Base-by-base conservation (phyloP, 2,888 invertebrate species). In the Eledona agricola region DNA sequence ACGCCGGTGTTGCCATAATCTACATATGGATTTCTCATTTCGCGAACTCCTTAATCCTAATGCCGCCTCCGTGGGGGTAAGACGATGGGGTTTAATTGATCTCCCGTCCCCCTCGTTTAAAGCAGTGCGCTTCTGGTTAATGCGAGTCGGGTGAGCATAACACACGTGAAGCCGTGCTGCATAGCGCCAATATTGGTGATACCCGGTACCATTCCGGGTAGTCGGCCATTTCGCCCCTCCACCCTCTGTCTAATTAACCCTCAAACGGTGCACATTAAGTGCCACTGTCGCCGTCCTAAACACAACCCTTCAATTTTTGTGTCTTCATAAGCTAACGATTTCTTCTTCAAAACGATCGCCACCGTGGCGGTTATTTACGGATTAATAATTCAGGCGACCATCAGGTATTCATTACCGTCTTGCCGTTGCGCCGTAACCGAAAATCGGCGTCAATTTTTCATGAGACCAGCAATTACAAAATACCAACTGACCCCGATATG, bases 151-250 rank as follows among this genome's bases (percentile, higher is more conserved):
- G 58, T 60, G 57, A 65, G 61, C 57, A 63, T 63, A 60, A 63
- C 64, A 67, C 69, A 68, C 68, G 71, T 69, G 65, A 67, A 67
- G 63, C 59, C 66, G 68, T 68, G 67, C 69, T 73, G 71, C 72
- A 72, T 69, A 73, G 71, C 72, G 70, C 72, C 72, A 74, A 75
- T 75, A 75, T 72, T 66, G 74, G 75, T 75, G 74, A 72, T 75
- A 75, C 69, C 67, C 73, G 55, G 75, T 75, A 64, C 75, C 75
- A 75, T 73, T 69, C 63, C 58, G 46, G 60, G 59, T 51, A 32
- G 37, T 50, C 60, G 59, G 61, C n/a, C n/a, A n/a, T n/a, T n/a
- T n/a, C n/a, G n/a, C 60, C 50, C 45, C 58, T 46, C 62, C 57
- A 31, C 66, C 58, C 51, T 49, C 57, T 63, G 70, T 69, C 72